Base-by-base conservation (phyloP, 2,113 vertebrate species). In the Forbesichthys papilliferus region DNA sequence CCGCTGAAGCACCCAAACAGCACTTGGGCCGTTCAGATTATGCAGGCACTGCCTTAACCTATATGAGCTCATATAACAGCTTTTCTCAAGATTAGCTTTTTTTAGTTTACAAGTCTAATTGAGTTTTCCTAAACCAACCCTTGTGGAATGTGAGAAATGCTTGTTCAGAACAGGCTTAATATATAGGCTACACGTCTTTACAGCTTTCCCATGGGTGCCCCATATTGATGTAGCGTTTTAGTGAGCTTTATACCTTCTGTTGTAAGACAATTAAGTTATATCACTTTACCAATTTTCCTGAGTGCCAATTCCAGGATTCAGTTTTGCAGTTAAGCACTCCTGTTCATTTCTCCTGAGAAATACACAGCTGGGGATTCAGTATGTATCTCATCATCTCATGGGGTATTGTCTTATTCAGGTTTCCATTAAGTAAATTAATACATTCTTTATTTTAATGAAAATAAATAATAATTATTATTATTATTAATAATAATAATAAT, bases 21-120 rank as follows among this genome's bases (percentile, higher is more conserved):
- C 80, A 83, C 81, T 88, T 79, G 81, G 80, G 61, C 64, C 66
- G 57, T 62, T 75, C 63, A 79, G 73, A 75, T 57, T 16, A 52
- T 54, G 68, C 83, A 69, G 33, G 33, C 51, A 69, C 54, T 46
- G 52, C 73, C 77, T 60, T 71, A 75, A 68, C 67, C 3, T 42
- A 73, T 75, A 83, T 73, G 82, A 77, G 63, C 48, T 34, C 51
- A 42, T 68, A 58, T 68, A 69, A 84, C 71, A 79, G 83, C 76
- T 81, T 84, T 85, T 84, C 75, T 79, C 73, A 73, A 86, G 64
- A 88, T 77, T 71, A 75, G 69, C 77, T 62, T 48, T 78, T 82
- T 74, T 66, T 58, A 61, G 61, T 87, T 82, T 82, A 73, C 75
- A 65, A 68, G 73, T 71, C 59, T 49, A 81, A 84, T 84, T 77